phyloP scores from a whole-genome alignment of 1,140 invertebrate genomes.

The Drosophila novamexicana region DNA sequence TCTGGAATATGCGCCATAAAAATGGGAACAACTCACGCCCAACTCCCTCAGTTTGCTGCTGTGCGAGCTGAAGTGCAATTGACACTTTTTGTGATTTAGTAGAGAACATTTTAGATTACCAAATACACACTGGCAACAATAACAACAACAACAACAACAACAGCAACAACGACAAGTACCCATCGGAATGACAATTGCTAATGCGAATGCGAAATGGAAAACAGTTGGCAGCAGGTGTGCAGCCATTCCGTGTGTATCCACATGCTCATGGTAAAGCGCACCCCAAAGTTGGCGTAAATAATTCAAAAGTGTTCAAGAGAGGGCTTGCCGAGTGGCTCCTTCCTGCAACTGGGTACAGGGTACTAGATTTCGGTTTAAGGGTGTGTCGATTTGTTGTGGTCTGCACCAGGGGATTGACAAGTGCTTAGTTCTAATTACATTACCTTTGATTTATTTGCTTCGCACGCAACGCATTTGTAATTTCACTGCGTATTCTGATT shows the following conservation, averaged over 20 bases:
- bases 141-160: constrained; percentile 5
- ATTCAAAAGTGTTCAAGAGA: constrained; percentile 53
- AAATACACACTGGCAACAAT: constrained; percentile 44
- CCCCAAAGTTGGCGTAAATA: constrained; percentile 58
- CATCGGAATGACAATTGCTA: constrained; percentile 52
- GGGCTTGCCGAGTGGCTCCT: constrained; percentile 16
- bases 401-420: constrained; percentile 39
- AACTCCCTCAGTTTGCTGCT: background rate
- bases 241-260: constrained; percentile 20
- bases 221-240: constrained; percentile 50
- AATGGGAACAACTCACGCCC: constrained; percentile 18
- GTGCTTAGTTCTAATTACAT: constrained; percentile 62
- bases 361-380: background rate
- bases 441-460: constrained; percentile 58
- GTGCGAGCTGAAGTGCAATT: constrained; percentile 54
- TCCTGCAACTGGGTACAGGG: background rate
- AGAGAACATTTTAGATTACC: constrained; percentile 60
- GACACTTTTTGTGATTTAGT: constrained; percentile 69
- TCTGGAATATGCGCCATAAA: constrained; percentile 40
- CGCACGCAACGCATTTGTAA: constrained; percentile 31
- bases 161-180: background rate
- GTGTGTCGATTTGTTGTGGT: background rate
- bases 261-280: constrained; percentile 14
- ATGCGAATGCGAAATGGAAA: constrained; percentile 47
- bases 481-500: no score